Base-by-base conservation (phyloP, 2,888 invertebrate species). In the Pantelozetes paolii region DNA sequence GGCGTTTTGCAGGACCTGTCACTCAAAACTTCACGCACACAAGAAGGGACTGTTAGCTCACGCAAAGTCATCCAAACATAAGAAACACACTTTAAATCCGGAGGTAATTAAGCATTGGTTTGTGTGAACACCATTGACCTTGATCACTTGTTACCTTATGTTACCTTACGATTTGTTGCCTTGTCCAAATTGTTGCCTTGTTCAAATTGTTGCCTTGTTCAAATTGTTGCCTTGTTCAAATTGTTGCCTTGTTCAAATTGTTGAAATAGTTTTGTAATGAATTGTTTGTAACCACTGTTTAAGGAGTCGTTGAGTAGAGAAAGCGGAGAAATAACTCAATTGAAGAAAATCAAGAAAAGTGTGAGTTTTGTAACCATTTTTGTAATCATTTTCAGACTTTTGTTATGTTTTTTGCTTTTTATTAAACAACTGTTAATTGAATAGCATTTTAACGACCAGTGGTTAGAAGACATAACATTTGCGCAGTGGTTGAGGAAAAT, bases 11-110 rank as follows among this genome's bases (percentile, higher is more conserved):
- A 32, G 71, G 48, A 48, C 42, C 70, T 74, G 74, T 50, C 74
- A 67, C 57, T 50, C 30, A 1, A 74, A 74, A 57, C 70, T 74
- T 48, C 74, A 74, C 71, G 74, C 74, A 11, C 74, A 74, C 26
- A 74, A 74, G 32, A 74, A 74, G 50, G 74, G 74, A 26, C 71
- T 74, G 23, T 71, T 74, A 57, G 74, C 74, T n/a, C 74, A 74
- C 57, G 69, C 74, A n/a, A 69, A 71, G 40, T 74, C 74, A 23
- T 45, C 71, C 18, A 74, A 74, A 57, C 74, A 74, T 57, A 48
- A 20, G 13, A 74, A 74, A 26, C 74, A 74, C 72, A 26, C 42
- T 2, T 23, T 67, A 40, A 67, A 36, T 40, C 40, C 40, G 11
- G 67, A 67, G 23, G 67, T 67, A 67, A 42, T 67, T 6, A 1